Conservation (phyloP, 2,888 invertebrate genomes). For the Drosophila vallismaia region DNA sequence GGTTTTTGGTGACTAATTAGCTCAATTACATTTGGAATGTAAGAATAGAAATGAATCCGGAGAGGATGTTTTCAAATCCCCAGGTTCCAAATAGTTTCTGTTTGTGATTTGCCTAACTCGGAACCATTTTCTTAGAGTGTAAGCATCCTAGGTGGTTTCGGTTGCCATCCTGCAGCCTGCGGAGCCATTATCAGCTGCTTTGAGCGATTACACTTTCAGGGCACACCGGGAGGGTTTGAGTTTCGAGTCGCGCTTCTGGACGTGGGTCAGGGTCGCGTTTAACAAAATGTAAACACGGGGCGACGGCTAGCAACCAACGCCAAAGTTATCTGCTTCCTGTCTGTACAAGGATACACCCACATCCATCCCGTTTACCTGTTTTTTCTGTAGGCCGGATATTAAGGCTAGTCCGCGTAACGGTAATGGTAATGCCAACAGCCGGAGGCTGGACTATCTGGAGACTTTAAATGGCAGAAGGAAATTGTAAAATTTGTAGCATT, state of each 20-base stretch:
- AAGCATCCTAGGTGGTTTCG: not conserved
- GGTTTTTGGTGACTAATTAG: not conserved
- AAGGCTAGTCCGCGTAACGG: slow-evolving; percentile 69
- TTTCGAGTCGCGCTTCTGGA: slow-evolving; percentile 20
- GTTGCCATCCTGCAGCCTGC: slow-evolving; percentile 16
- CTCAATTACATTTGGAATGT: not conserved
- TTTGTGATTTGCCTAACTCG: not conserved
- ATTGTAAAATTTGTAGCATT: slow-evolving; percentile 74
- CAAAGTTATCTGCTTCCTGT: slow-evolving; percentile 47
- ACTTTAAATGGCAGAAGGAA: slow-evolving; percentile 59
- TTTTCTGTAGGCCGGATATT: slow-evolving; percentile 60
- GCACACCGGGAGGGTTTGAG: not conserved
- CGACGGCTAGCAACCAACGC: slow-evolving; percentile 27
- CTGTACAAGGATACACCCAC: slow-evolving; percentile 15
- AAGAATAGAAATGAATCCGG: too few species aligned
- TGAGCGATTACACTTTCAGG: slow-evolving; percentile 54
- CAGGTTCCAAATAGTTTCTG: too few species aligned
- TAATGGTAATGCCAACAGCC: slow-evolving; percentile 71
- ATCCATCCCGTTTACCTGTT: not conserved
- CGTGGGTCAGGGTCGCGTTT: slow-evolving; percentile 64
- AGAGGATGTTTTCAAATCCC: not conserved
- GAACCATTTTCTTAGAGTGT: not conserved
- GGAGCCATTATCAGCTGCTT: slow-evolving; percentile 74
- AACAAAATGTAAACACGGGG: slow-evolving; percentile 69
- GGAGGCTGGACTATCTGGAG: slow-evolving; percentile 52